phyloP scores from a whole-genome alignment of 2,797 vertebrate species.

The Tapirus indicus region DNA sequence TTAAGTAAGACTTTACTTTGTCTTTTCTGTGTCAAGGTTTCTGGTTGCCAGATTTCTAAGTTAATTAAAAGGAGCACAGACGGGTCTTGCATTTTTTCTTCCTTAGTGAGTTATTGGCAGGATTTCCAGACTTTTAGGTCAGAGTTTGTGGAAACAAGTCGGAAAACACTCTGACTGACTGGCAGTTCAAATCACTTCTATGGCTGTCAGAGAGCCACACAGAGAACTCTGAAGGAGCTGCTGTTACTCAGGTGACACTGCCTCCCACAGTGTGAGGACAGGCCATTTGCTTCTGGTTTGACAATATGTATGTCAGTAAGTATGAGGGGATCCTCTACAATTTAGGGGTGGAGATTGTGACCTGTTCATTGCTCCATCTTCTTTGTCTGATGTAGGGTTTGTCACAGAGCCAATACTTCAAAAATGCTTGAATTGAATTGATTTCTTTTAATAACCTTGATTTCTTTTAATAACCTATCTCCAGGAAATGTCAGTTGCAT shows the following conservation, averaged over 20 bases:
- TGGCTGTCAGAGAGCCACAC: not conserved
- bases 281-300: not conserved
- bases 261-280: not conserved
- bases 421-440: not conserved
- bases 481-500: not conserved
- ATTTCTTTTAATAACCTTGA: not conserved
- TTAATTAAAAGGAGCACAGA: conserved; percentile 86
- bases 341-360: not conserved
- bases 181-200: conserved; percentile 41
- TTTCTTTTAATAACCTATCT: not conserved
- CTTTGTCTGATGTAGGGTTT: not conserved
- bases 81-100: conserved; percentile 72
- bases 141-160: conserved; percentile 80
- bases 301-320: too few species aligned
- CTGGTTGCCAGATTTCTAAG: conserved; percentile 78
- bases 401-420: not conserved
- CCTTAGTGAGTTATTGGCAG: conserved; percentile 82
- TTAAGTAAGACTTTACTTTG: conserved; percentile 80
- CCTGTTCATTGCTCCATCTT: not conserved
- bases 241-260: not conserved
- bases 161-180: conserved; percentile 64
- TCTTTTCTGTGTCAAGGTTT: conserved; percentile 71
- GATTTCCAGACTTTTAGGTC: conserved; percentile 78
- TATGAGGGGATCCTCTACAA: not conserved
- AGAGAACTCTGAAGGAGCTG: not conserved